Evolutionary conservation across 2,113 vertebrate species (phyloP).

Genomic region (Cacatua alba): DNA sequence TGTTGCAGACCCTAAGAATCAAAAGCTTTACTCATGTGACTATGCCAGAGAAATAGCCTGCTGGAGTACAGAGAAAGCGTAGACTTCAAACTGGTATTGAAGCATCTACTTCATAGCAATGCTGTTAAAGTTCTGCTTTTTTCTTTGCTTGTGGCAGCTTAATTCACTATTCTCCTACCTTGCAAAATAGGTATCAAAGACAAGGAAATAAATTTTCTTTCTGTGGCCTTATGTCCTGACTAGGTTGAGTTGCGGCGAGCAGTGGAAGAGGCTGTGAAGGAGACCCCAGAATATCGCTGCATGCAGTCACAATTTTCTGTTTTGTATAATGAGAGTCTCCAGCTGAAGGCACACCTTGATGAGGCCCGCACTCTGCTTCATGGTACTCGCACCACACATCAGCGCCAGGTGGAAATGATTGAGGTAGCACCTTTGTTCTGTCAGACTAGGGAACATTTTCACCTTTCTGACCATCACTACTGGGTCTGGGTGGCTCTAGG

Average conservation of each 20-base stretch:
- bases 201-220: neutral
- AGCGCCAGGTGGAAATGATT: constrained; percentile 94
- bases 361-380: constrained; percentile 92
- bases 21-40: neutral
- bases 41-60: neutral
- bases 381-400: constrained; percentile 89
- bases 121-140: neutral
- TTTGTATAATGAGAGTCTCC: constrained; percentile 94
- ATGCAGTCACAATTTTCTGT: constrained; percentile 98
- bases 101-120: neutral
- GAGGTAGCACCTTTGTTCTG: constrained; percentile 73
- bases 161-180: neutral
- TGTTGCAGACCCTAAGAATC: neutral
- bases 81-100: neutral
- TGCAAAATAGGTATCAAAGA: neutral
- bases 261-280: constrained; percentile 90
- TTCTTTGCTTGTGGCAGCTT: neutral
- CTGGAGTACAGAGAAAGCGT: neutral
- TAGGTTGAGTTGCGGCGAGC: constrained; percentile 87
- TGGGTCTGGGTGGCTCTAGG: neutral
- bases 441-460: neutral
- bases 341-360: constrained; percentile 91
- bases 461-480: rapidly evolving
- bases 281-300: constrained; percentile 94
- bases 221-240: neutral